A percentile compares a stretch with the other conserved stretches of the same genome.
These are phyloP conservation scores for Petromus typicus DNA, from an alignment of 2,113 vertebrate genomes.

Conservation along the genomic window DNA sequence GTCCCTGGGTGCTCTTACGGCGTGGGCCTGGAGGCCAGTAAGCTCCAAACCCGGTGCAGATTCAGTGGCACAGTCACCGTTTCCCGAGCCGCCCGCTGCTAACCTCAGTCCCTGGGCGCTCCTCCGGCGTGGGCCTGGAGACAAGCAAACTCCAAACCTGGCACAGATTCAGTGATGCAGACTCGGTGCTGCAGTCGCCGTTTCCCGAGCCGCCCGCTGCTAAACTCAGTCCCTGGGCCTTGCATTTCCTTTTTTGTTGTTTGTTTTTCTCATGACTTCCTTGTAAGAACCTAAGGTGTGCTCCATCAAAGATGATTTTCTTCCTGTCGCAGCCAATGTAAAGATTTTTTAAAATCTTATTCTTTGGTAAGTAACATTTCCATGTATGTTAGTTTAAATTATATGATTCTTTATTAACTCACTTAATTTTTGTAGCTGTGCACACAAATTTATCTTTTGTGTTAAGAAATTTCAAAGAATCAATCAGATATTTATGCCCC, in stretches of 20 bases:
- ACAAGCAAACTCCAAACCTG: too few species aligned
- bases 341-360: neutral
- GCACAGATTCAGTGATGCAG: too few species aligned
- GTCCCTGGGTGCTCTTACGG: too few species aligned
- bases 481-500: neutral
- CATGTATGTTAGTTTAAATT: constrained; percentile 7
- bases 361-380: neutral
- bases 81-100: too few species aligned
- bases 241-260: constrained; percentile 22
- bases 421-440: constrained; percentile 10
- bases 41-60: too few species aligned
- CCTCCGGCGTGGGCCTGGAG: too few species aligned
- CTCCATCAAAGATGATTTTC: constrained; percentile 34
- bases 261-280: constrained; percentile 18
- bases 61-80: too few species aligned
- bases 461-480: constrained; percentile 44
- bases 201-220: too few species aligned
- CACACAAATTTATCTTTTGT: neutral
- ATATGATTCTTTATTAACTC: neutral
- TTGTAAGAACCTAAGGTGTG: neutral
- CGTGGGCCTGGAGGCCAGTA: too few species aligned
- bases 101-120: too few species aligned
- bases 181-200: too few species aligned
- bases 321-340: constrained; percentile 2
- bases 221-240: too few species aligned